phyloP scores from a whole-genome alignment of 2,113 vertebrate species.

The Amblyornis subalaris region DNA sequence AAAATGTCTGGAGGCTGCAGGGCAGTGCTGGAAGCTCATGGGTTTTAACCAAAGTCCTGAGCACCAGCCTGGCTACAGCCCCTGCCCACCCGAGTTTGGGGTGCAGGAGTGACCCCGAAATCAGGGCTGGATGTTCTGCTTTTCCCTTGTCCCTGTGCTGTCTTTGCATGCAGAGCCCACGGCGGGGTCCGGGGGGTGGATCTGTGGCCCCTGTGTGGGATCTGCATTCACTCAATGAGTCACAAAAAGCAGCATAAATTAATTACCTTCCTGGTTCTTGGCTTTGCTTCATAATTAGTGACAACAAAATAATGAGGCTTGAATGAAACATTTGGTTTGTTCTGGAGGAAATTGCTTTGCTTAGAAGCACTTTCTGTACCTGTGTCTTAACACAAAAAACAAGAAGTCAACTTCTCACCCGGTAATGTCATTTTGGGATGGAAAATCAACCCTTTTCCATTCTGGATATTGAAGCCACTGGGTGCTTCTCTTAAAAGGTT shows the following conservation, averaged over 20 bases:
- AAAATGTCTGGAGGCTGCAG: neutral
- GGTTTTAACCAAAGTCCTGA: neutral
- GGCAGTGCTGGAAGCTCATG: neutral
- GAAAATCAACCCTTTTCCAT: neutral
- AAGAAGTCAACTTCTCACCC: neutral
- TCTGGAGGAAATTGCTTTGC: conserved; percentile 1
- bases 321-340: conserved; percentile 1
- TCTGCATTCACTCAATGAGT: neutral
- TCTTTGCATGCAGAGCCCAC: neutral
- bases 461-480: neutral
- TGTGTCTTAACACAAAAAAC: neutral
- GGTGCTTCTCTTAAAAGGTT: neutral
- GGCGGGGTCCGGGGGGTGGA: neutral
- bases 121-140: neutral
- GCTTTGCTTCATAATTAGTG: neutral
- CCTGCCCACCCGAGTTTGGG: neutral
- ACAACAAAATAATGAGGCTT: conserved; percentile 23
- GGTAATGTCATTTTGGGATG: neutral
- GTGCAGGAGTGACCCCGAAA: neutral
- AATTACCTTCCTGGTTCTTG: conserved; percentile 21
- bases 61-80: neutral
- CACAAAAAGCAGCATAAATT: conserved; percentile 6
- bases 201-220: neutral
- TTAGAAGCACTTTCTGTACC: conserved; percentile 8
- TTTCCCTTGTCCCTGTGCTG: neutral